Conservation (phyloP, 2,113 vertebrate species). For the Percina caprodes region DNA sequence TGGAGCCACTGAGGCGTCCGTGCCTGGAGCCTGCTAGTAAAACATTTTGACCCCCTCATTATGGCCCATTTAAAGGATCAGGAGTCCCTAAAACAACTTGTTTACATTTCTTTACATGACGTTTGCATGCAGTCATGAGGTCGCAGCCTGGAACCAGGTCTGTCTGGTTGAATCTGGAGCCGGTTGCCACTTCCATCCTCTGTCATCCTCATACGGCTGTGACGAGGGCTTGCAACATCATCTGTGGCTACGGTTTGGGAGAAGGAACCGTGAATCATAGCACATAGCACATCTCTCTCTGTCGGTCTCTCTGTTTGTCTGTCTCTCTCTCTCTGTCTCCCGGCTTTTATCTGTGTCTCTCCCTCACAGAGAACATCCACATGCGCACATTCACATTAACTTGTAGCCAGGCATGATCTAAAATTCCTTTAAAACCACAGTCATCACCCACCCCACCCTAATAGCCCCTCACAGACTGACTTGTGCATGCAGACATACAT, state of each 20-base stretch:
- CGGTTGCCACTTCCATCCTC: conserved; percentile 65
- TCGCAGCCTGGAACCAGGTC: conserved; percentile 60
- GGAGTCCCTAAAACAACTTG: conserved; percentile 72
- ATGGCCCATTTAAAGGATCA: conserved; percentile 71
- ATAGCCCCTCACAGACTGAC: conserved; percentile 52
- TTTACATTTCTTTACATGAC: conserved; percentile 67
- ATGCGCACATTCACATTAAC: conserved; percentile 49
- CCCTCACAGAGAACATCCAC: conserved; percentile 35
- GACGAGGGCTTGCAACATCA: conserved; percentile 74
- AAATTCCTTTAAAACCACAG: conserved; percentile 76
- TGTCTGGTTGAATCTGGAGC: conserved; percentile 72
- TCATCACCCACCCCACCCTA: conserved; percentile 71
- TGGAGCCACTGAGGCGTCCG: conserved; percentile 68
- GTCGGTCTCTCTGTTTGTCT: conserved; percentile 43
- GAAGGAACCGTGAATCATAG: conserved; percentile 78
- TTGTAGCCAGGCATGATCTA: conserved; percentile 49
- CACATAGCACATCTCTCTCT: conserved; percentile 58
- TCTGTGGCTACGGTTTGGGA: conserved; percentile 59
- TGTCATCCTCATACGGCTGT: conserved; percentile 69
- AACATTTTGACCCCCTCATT: conserved; percentile 75
- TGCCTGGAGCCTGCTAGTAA: conserved; percentile 73
- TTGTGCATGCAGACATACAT: conserved; percentile 17
- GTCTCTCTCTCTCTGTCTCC: conserved; percentile 4
- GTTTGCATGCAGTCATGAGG: conserved; percentile 61
- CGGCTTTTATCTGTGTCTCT: conserved; percentile 44